Evolutionary conservation across 2,888 invertebrate genomes (phyloP).

Genomic region (Teleogryllus oceanicus): DNA sequence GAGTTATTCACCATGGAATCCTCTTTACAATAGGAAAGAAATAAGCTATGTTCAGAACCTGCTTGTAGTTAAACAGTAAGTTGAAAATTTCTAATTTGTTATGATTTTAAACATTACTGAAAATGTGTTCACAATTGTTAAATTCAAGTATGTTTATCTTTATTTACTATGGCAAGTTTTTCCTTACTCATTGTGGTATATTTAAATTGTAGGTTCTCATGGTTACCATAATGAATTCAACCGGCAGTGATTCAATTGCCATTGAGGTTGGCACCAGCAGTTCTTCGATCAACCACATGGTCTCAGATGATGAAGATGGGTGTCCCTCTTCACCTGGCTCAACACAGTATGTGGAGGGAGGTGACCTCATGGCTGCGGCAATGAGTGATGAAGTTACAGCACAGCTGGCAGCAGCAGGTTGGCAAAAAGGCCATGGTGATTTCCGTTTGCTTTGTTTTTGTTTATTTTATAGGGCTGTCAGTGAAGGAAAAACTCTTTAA

Average conservation of each 20-base stretch:
- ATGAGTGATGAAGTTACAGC: slow-evolving; percentile 94
- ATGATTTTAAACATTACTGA: slow-evolving; percentile 25
- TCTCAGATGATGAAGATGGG: slow-evolving; percentile 56
- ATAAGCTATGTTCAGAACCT: background rate
- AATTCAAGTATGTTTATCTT: too few relatives aligned
- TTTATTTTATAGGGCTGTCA: slow-evolving; percentile 36
- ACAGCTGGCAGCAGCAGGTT: slow-evolving; percentile 92
- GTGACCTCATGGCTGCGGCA: slow-evolving; percentile 77
- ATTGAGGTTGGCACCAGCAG: slow-evolving; percentile 54
- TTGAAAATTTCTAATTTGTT: background rate
- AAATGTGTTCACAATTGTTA: background rate
- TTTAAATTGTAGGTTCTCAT: slow-evolving; percentile 41
- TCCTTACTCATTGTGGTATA: background rate
- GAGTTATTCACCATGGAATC: background rate
- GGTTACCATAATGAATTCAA: slow-evolving; percentile 49
- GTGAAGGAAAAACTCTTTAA: background rate
- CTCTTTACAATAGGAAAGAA: background rate
- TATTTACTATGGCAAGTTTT: too few relatives aligned
- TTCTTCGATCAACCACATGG: slow-evolving; percentile 43
- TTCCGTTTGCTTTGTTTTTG: slow-evolving; percentile 40
- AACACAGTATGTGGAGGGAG: slow-evolving; percentile 69
- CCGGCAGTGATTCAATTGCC: slow-evolving; percentile 60
- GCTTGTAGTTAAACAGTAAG: slow-evolving; percentile 8
- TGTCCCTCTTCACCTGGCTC: slow-evolving; percentile 77
- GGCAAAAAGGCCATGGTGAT: slow-evolving; percentile 54